Percentiles rank a stretch among this genome's conserved stretches.
Evolutionary conservation across 2,888 invertebrate species (phyloP).

Genomic region (Drosophila paramelanica): DNA sequence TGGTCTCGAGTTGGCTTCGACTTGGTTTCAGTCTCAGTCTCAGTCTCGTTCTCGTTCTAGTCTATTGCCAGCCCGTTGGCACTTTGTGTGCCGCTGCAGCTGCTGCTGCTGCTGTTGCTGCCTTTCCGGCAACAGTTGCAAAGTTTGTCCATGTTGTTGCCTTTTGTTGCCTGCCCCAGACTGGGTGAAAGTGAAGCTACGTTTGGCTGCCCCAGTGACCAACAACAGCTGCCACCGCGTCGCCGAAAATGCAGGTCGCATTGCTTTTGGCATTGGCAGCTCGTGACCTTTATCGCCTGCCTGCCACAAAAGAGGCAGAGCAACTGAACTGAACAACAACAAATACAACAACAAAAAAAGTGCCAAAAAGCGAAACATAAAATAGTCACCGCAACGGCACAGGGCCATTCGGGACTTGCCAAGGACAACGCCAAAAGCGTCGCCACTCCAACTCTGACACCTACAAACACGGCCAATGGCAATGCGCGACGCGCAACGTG

Average conservation of each 20-base stretch:
- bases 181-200: slow-evolving; percentile 67
- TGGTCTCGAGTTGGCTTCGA: slow-evolving; percentile 22
- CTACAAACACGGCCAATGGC: slow-evolving; percentile 35
- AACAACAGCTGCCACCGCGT: slow-evolving; percentile 25
- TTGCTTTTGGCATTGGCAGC: slow-evolving; percentile 47
- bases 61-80: slow-evolving; percentile 19
- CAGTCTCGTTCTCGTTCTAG: slow-evolving; percentile 22
- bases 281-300: slow-evolving; percentile 53
- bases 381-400: slow-evolving; percentile 23
- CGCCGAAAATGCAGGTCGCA: slow-evolving; percentile 66
- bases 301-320: slow-evolving; percentile 14
- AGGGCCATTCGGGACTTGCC: slow-evolving; percentile 43
- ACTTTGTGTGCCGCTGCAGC: slow-evolving; percentile 17
- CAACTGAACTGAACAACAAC: slow-evolving; percentile 2
- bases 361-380: slow-evolving; percentile 1
- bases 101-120: slow-evolving; percentile 18
- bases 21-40: slow-evolving; percentile 20
- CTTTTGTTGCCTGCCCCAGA: slow-evolving; percentile 34
- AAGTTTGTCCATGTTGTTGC: slow-evolving; percentile 59
- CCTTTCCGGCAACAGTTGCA: slow-evolving; percentile 55
- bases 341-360: neutral
- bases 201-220: slow-evolving; percentile 69
- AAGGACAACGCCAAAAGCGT: slow-evolving; percentile 53
- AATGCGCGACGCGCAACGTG: slow-evolving; percentile 17
- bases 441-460: slow-evolving; percentile 37